A percentile compares a stretch with the other conserved stretches of the same genome.
phyloP scores from a whole-genome alignment of 2,113 vertebrate genomes.

The Paralichthys olivaceus region DNA sequence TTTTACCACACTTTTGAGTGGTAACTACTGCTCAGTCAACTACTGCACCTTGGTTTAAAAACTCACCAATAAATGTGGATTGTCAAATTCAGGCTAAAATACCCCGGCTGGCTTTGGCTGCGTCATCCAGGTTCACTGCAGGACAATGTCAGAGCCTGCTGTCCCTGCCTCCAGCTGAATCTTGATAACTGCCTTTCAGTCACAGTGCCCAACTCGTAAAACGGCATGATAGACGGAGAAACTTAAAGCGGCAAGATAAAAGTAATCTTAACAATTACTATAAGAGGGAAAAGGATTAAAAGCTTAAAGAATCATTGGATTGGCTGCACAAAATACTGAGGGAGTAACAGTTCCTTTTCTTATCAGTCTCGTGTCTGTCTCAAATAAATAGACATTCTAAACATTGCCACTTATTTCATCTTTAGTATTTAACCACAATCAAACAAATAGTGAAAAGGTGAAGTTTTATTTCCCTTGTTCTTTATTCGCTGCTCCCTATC shows the following conservation, averaged over 20 bases:
- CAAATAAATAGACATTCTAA: too few species aligned
- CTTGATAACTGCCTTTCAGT: background rate
- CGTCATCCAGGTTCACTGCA: background rate
- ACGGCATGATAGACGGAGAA: background rate
- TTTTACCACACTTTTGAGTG: background rate
- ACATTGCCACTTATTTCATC: too few species aligned
- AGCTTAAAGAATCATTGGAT: background rate
- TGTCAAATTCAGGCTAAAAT: background rate
- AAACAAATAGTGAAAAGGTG: background rate
- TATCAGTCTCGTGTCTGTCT: too few species aligned
- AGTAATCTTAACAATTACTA: background rate
- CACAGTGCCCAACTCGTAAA: background rate
- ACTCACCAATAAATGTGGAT: background rate
- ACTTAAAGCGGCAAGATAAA: background rate
- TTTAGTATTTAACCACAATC: background rate
- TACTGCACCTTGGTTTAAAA: background rate
- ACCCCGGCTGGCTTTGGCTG: background rate
- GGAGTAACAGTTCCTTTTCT: too few species aligned
- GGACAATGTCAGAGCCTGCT: background rate
- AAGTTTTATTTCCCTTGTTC: background rate
- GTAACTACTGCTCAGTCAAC: background rate
- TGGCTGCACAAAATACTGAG: background rate
- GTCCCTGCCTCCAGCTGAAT: background rate
- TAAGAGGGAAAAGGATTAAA: background rate
- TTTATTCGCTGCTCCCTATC: too few species aligned